Conservation (phyloP, 53 echinoderm and acorn worm species). For the Zoroaster sp. region DNA sequence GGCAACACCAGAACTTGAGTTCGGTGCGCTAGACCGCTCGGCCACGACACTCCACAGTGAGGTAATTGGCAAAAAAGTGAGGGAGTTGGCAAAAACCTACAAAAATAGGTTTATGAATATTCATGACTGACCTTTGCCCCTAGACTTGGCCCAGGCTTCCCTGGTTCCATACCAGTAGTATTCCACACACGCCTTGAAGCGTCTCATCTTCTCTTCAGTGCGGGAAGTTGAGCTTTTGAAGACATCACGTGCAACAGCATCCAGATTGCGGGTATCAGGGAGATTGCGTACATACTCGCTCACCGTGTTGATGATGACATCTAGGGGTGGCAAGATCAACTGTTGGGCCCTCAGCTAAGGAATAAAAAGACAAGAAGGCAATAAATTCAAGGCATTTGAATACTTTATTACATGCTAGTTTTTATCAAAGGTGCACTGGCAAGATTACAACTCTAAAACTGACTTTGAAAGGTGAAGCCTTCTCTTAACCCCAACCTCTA, state of each 20-base stretch:
- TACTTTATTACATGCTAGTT: too few relatives aligned
- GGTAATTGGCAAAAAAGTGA: too few relatives aligned
- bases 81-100: too few relatives aligned
- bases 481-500: too few relatives aligned
- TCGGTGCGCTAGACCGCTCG: too few relatives aligned
- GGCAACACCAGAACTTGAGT: too few relatives aligned
- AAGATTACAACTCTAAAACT: too few relatives aligned
- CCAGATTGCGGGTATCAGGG: slow-evolving; percentile 80
- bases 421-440: too few relatives aligned
- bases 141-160: slow-evolving; percentile 87
- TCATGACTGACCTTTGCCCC: slow-evolving; percentile 80
- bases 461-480: too few relatives aligned
- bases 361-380: not conserved
- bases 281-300: slow-evolving; percentile 81
- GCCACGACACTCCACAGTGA: too few relatives aligned
- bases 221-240: slow-evolving; percentile 76
- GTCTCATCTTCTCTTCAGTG: slow-evolving; percentile 80
- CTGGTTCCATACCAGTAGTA: slow-evolving; percentile 91
- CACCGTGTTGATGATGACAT: slow-evolving; percentile 79
- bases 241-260: slow-evolving; percentile 86
- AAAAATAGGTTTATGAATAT: not conserved
- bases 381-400: too few relatives aligned
- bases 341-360: slow-evolving; percentile 73
- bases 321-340: slow-evolving; percentile 88
- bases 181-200: slow-evolving; percentile 94